Percentiles rank a stretch among this genome's conserved stretches.
These are phyloP conservation scores for Chlorops oryzae DNA, from an alignment of 1,140 invertebrate genomes.

Conservation along the genomic window DNA sequence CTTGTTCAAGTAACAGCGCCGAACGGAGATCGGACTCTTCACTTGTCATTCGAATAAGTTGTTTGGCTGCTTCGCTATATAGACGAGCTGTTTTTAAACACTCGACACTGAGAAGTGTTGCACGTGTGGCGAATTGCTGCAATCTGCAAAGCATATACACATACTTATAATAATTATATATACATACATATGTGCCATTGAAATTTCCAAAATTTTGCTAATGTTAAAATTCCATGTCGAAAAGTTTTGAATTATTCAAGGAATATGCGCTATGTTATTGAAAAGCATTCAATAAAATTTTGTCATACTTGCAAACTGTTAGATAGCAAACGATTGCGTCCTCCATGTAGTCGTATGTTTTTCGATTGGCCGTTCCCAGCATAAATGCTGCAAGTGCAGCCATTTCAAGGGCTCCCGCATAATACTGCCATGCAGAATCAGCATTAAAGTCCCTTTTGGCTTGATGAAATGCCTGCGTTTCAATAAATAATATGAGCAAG, in stretches of 20 bases:
- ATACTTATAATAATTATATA: not conserved
- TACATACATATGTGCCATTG: too few species aligned
- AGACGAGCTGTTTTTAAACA: constrained; percentile 70
- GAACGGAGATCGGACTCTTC: constrained; percentile 89
- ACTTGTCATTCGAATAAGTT: constrained; percentile 89
- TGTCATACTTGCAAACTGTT: constrained; percentile 71
- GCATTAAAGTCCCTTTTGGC: constrained; percentile 94
- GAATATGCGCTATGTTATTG: constrained; percentile 17
- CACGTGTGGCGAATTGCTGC: constrained; percentile 83
- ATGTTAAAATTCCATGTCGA: too few species aligned
- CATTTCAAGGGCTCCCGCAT: constrained; percentile 94
- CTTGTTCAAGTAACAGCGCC: constrained; percentile 89
- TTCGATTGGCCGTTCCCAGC: constrained; percentile 68
- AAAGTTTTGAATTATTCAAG: too few species aligned
- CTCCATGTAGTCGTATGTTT: constrained; percentile 86
- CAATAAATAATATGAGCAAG: not conserved
- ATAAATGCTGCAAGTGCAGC: constrained; percentile 88
- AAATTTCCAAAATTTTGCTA: too few species aligned
- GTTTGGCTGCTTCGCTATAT: constrained; percentile 84
- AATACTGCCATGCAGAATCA: constrained; percentile 95
- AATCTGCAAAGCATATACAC: constrained; percentile 52
- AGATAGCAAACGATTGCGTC: constrained; percentile 86
- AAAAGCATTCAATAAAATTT: not conserved
- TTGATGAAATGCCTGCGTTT: constrained; percentile 72
- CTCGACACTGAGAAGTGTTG: constrained; percentile 81